Percentiles rank a stretch among this genome's conserved stretches.
Conservation (phyloP, 2,113 vertebrate genomes). For the Ardeotis arabs region DNA sequence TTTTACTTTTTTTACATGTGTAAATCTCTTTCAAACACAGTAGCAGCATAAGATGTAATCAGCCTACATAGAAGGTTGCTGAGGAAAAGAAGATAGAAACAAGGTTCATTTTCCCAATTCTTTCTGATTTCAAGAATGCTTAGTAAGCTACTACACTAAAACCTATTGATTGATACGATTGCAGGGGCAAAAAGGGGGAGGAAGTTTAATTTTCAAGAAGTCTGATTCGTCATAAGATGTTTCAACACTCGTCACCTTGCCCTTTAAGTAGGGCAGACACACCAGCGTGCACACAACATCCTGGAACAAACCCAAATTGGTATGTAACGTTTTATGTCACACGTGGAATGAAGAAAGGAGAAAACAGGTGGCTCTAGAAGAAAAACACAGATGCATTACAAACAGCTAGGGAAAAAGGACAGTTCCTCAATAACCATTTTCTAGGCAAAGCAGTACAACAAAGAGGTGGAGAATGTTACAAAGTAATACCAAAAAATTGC, state of each 20-base stretch:
- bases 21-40: not conserved
- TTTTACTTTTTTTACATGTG: not conserved
- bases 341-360: not conserved
- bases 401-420: not conserved
- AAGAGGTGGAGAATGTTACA: not conserved
- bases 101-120: not conserved
- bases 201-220: not conserved
- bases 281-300: too few species aligned
- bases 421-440: not conserved
- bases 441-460: not conserved
- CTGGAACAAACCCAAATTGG: not conserved
- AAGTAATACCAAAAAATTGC: not conserved
- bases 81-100: not conserved
- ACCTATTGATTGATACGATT: too few species aligned
- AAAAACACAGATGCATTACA: not conserved
- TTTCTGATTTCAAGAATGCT: not conserved
- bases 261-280: not conserved
- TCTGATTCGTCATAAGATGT: rapidly evolving
- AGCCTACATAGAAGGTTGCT: not conserved
- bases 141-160: not conserved
- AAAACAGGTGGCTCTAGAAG: not conserved
- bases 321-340: not conserved
- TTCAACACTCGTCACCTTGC: not conserved
- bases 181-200: too few species aligned
- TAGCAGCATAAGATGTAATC: not conserved